Percentiles rank a stretch among this genome's conserved stretches.
These are phyloP conservation scores for Neoaliturus tenellus DNA, from an alignment of 2,888 invertebrate genomes.

Conservation along the genomic window DNA sequence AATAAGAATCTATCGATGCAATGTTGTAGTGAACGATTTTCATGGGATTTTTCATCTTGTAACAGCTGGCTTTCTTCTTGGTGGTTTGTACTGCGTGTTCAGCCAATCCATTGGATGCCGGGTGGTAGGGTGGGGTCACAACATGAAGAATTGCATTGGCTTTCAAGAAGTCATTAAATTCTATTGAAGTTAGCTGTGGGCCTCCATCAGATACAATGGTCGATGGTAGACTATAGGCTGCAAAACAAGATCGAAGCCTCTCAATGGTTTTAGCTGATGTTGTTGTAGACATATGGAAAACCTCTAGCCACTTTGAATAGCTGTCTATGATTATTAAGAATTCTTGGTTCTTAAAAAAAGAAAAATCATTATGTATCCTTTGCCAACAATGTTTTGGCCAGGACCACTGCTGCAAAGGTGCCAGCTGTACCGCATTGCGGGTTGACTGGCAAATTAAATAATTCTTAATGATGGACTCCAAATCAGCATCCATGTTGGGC, in stretches of 20 bases:
- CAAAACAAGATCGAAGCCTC: conserved; percentile 8
- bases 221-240: neutral
- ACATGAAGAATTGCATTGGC: conserved; percentile 28
- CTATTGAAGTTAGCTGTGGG: conserved; percentile 12
- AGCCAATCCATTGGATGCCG: conserved; percentile 67
- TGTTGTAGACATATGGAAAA: conserved; percentile 12
- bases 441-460: conserved; percentile 61
- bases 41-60: neutral
- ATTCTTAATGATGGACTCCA: conserved; percentile 36
- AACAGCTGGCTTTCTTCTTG: conserved; percentile 59
- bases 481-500: conserved; percentile 14
- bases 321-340: conserved; percentile 55
- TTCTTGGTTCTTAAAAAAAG: neutral
- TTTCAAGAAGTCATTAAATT: conserved; percentile 41
- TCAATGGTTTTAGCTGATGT: conserved; percentile 24
- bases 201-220: conserved; percentile 37
- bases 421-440: conserved; percentile 53
- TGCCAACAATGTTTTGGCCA: conserved; percentile 16
- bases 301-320: conserved; percentile 59
- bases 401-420: conserved; percentile 62
- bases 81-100: conserved; percentile 66
- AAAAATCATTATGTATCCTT: conserved; percentile 38
- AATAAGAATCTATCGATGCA: conserved; percentile 61
- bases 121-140: conserved; percentile 62
- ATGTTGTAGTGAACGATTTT: conserved; percentile 61